Percentiles rank a stretch among this genome's conserved stretches.
phyloP scores from a whole-genome alignment of 2,113 vertebrate genomes.

The Menura novaehollandiae region DNA sequence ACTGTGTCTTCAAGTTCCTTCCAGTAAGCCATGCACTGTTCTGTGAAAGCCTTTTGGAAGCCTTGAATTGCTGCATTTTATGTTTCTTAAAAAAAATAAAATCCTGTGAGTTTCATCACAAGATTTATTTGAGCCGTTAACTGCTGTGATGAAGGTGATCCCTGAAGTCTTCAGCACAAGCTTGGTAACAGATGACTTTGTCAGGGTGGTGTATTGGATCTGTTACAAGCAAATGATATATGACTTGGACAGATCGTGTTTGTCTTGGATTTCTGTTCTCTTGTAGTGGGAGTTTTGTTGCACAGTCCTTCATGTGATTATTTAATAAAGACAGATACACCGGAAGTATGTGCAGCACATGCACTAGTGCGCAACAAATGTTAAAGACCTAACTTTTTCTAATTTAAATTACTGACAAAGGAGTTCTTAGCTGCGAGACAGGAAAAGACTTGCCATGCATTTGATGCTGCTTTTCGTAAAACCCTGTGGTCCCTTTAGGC shows the following conservation, averaged over 20 bases:
- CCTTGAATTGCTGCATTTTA: neutral
- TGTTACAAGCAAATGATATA: slow-evolving; percentile 24
- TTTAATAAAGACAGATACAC: neutral
- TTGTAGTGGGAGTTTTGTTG: neutral
- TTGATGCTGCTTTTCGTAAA: neutral
- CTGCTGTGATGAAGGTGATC: slow-evolving; percentile 15
- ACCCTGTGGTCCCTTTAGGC: neutral
- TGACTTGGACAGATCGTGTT: neutral
- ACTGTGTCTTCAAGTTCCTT: neutral
- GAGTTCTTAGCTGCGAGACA: neutral
- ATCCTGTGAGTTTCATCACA: neutral
- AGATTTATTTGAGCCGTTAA: neutral
- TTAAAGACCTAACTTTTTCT: neutral
- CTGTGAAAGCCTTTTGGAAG: neutral
- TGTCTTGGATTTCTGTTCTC: slow-evolving; percentile 20
- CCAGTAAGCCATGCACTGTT: neutral
- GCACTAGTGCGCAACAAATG: neutral
- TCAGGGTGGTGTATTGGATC: slow-evolving; percentile 1
- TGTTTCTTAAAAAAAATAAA: neutral
- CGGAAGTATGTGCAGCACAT: neutral
- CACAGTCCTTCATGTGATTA: neutral
- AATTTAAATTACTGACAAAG: neutral
- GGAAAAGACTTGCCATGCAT: neutral
- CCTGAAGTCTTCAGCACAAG: slow-evolving; percentile 14
- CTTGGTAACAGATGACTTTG: slow-evolving; percentile 45